phyloP scores from a whole-genome alignment of 2,888 invertebrate genomes.

The Parascotia fuliginaria region DNA sequence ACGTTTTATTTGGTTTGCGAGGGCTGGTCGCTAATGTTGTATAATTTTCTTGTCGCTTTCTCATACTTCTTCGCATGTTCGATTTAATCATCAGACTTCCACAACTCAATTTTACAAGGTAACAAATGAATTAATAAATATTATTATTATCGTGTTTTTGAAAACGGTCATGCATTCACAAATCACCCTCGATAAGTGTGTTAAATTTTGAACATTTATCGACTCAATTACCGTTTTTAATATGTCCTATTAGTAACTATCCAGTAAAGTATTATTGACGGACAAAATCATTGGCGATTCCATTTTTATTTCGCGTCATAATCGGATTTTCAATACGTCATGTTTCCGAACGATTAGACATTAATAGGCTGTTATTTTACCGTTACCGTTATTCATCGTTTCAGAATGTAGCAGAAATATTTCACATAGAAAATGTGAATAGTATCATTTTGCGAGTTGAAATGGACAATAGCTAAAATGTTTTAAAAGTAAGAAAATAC shows the following conservation, averaged over 20 bases:
- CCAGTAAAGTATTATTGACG: conserved; percentile 18
- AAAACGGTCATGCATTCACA: too few relatives aligned
- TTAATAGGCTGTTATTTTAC: conserved; percentile 29
- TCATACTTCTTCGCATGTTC: too few relatives aligned
- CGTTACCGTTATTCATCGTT: conserved; percentile 12
- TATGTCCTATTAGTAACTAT: neutral
- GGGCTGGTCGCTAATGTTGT: too few relatives aligned
- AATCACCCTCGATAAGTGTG: too few relatives aligned
- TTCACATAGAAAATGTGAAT: conserved; percentile 9
- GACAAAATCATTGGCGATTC: conserved; percentile 4
- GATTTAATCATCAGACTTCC: too few relatives aligned
- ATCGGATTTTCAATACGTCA: conserved; percentile 34
- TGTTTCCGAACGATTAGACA: conserved; percentile 22
- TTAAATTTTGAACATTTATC: too few relatives aligned
- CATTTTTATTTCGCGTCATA: conserved; percentile 20
- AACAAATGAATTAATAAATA: too few relatives aligned
- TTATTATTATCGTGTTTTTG: too few relatives aligned
- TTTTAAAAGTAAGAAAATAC: too few relatives aligned
- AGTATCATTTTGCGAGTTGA: neutral
- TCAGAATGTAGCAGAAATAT: conserved; percentile 10
- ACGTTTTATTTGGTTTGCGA: too few relatives aligned
- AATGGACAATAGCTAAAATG: neutral
- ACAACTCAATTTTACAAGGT: too few relatives aligned
- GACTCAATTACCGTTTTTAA: neutral
- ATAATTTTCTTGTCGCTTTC: too few relatives aligned